Base-by-base conservation (phyloP, 2,113 vertebrate genomes). In the Syngnathus floridae region DNA sequence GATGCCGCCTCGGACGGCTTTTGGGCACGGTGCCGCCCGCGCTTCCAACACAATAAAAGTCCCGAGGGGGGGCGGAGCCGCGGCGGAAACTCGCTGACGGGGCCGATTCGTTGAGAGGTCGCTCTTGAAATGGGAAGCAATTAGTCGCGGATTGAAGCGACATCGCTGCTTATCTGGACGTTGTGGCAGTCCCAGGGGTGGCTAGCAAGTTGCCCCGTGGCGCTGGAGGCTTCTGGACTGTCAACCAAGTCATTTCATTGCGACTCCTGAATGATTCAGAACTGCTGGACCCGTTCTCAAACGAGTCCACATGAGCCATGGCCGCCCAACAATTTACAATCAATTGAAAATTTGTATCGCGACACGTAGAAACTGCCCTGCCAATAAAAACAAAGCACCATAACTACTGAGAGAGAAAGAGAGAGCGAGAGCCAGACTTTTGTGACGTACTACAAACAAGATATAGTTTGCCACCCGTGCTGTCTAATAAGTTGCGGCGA, bases 81-180 rank as follows among this genome's bases (percentile, higher is more conserved):
- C 79, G 69, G 82, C 82, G 73, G 72, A 77, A 83, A 86, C 37
- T 57, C 71, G 87, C 88, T 88, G 88, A 90, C 83, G 60, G 67
- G 62, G 73, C 82, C 78, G 77, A 62, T 85, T 86, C 82, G 73
- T 82, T 76, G 73, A 85, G 83, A 89, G 83, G 88, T 90, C 89
- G 87, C 49, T 66, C 74, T 71, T 77, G 74, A 86, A 89, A 87
- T 83, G 73, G 71, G 80, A 85, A 75, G 72, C 85, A 83, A 84
- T 87, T 84, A 85, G 80, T 85, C 83, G 81, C 14, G 78, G 75
- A 88, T 84, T 80, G 77, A 83, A 84, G 73, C 81, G 78, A 78
- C 69, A 73, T 43, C 52, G 65, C 65, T 4, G 68, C 59, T 82
- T 73, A 79, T 86, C 45, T 68, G 38, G 57, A 66, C 58, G 68